Evolutionary conservation across 2,113 vertebrate species (phyloP), one percentile per base, ranked within the genome.

Genomic region (Spilogale gracilis): DNA sequence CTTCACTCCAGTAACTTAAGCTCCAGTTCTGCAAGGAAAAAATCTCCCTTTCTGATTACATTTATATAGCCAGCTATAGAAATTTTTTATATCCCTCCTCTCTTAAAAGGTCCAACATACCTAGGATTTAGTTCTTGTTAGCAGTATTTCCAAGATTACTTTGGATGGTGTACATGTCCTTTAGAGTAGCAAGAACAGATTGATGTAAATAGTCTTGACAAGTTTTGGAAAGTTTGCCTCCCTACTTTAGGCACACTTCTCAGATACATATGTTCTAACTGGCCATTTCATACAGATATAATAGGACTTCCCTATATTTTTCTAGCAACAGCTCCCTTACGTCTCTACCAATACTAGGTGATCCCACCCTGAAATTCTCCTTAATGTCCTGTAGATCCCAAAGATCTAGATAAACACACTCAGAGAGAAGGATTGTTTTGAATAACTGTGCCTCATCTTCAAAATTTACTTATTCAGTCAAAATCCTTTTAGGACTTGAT

Each of bases 21-120:
- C n/a, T 84, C 3, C 58, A 91, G n/a, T 45, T n/a, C 30, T 86
- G 74, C 9, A 54, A 38, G n/a, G 56, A 82, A 91, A 94, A 94
- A 91, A 56, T 61, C 16, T 50, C 18, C 65, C 27, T 95, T 97
- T 96, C 92, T 87, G 32, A 96, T 92, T 93, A 65, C 2, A 93
- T 67, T 63, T 38, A n/a, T 61, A 16, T 50, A 65, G 32, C 43
- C 56, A 83, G 45, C 38, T 50, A 80, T 0, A 85, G 65, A 80
- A 92, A 2, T 20, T 25, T 73, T 82, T 80, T 38, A 63, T 92
- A 50, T 76, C 12, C 73, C 5, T 8, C 45, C 45, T 87, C 23
- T 85, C 50, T 95, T 81, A 67, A 97, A 95, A 61, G 17, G 21
- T n/a, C 18, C 17, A 74, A 18, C 48, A 16, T 45, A 65, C 12